Percentiles rank a stretch among this genome's conserved stretches.
Conservation (phyloP, 1,140 invertebrate genomes). For the Mesaphorura yosii region DNA sequence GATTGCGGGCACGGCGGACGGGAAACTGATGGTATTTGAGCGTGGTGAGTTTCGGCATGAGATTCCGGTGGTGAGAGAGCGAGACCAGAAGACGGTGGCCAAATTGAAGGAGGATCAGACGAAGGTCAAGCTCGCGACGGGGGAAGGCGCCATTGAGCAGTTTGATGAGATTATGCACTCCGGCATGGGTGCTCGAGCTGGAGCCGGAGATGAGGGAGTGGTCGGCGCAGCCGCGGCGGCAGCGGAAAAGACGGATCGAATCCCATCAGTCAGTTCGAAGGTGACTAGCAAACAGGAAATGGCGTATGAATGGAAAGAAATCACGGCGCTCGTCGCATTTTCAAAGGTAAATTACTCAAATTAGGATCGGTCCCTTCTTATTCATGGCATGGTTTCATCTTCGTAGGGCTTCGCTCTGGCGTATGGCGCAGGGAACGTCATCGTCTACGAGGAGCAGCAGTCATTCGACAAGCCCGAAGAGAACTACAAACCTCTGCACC, state of each 20-base stretch:
- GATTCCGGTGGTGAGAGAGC: constrained; percentile 44
- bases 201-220: background rate
- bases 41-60: constrained; percentile 58
- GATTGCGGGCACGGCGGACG: constrained; percentile 59
- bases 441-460: constrained; percentile 53
- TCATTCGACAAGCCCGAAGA: constrained; percentile 33
- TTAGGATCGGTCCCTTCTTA: background rate
- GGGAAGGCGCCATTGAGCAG: background rate
- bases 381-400: constrained; percentile 43
- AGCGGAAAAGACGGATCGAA: background rate
- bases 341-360: constrained; percentile 19
- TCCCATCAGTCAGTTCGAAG: too few species aligned
- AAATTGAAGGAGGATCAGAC: too few species aligned
- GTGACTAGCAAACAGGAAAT: too few species aligned
- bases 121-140: too few species aligned
- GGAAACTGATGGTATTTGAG: constrained; percentile 61
- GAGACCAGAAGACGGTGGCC: constrained; percentile 1
- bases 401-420: constrained; percentile 50
- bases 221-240: background rate
- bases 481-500: constrained; percentile 23
- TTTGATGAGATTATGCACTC: background rate
- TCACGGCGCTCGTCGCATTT: constrained; percentile 19
- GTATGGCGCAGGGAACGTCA: constrained; percentile 45
- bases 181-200: background rate
- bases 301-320: too few species aligned